Percentiles rank a stretch among this genome's conserved stretches.
These are phyloP conservation scores for Scaptomyza tumidula DNA, from an alignment of 2,888 invertebrate genomes.

Conservation along the genomic window DNA sequence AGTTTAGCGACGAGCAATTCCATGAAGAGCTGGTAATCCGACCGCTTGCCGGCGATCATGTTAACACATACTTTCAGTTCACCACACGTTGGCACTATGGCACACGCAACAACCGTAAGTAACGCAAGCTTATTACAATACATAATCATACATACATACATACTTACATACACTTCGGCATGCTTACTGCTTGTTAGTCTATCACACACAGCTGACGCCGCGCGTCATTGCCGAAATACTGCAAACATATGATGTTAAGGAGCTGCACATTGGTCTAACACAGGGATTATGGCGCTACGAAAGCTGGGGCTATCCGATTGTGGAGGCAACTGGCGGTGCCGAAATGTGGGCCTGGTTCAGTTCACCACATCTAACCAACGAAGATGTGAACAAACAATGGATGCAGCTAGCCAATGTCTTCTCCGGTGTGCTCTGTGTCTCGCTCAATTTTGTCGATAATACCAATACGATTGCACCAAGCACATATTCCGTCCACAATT, in stretches of 20 bases:
- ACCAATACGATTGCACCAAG: slow-evolving; percentile 92
- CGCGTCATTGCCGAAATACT: slow-evolving; percentile 95
- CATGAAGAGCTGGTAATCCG: slow-evolving; percentile 95
- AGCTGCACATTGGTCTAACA: slow-evolving; percentile 95
- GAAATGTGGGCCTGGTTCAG: slow-evolving; percentile 98
- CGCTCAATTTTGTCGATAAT: slow-evolving; percentile 95
- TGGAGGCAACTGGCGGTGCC: slow-evolving; percentile 96
- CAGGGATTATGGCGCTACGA: slow-evolving; percentile 97
- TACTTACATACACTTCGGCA: neutral
- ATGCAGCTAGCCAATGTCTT: slow-evolving; percentile 94
- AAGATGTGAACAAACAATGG: slow-evolving; percentile 92
- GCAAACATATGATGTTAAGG: slow-evolving; percentile 92
- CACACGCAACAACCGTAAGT: slow-evolving; percentile 87
- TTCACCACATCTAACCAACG: slow-evolving; percentile 82
- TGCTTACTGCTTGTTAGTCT: slow-evolving; percentile 85
- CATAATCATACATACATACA: neutral
- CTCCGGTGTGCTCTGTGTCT: slow-evolving; percentile 98
- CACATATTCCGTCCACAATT: slow-evolving; percentile 91
- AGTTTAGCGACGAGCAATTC: slow-evolving; percentile 87
- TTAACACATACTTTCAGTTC: slow-evolving; percentile 96
- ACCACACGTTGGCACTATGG: slow-evolving; percentile 90
- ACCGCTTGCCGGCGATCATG: slow-evolving; percentile 92
- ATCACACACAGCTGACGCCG: slow-evolving; percentile 94
- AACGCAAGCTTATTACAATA: neutral
- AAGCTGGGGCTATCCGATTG: slow-evolving; percentile 96